These are phyloP conservation scores for Perca fluviatilis DNA, from an alignment of 2,113 vertebrate species.

Conservation along the genomic window DNA sequence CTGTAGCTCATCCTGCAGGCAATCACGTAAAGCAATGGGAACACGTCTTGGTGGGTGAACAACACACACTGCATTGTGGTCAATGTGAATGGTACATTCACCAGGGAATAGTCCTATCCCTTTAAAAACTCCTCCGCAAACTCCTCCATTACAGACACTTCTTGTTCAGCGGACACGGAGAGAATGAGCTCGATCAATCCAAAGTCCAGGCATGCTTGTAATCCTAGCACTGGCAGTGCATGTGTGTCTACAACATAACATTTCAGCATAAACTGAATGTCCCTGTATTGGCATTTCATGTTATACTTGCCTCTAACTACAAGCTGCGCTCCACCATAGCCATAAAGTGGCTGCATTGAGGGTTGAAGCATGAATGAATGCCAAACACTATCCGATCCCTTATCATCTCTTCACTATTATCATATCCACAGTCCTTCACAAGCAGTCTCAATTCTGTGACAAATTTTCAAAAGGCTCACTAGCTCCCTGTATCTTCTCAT, in stretches of 20 bases:
- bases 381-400: too few relatives aligned
- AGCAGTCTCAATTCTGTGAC: too few relatives aligned
- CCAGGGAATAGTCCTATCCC: not conserved
- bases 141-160: not conserved
- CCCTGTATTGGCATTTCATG: not conserved
- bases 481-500: too few relatives aligned
- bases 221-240: not conserved
- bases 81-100: not conserved
- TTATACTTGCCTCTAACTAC: not conserved
- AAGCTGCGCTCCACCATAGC: slow-evolving; percentile 14
- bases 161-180: too few relatives aligned
- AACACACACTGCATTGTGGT: not conserved
- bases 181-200: not conserved
- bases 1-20: not conserved
- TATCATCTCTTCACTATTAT: too few relatives aligned
- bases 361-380: too few relatives aligned
- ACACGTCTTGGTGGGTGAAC: not conserved
- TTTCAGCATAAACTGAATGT: not conserved
- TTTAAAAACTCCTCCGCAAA: not conserved
- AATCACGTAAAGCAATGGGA: not conserved
- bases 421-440: too few relatives aligned
- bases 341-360: not conserved
- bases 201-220: not conserved
- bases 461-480: too few relatives aligned
- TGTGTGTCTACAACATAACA: not conserved